Base-by-base conservation (phyloP, 2,113 vertebrate species). In the Lepisosteus oculatus region DNA sequence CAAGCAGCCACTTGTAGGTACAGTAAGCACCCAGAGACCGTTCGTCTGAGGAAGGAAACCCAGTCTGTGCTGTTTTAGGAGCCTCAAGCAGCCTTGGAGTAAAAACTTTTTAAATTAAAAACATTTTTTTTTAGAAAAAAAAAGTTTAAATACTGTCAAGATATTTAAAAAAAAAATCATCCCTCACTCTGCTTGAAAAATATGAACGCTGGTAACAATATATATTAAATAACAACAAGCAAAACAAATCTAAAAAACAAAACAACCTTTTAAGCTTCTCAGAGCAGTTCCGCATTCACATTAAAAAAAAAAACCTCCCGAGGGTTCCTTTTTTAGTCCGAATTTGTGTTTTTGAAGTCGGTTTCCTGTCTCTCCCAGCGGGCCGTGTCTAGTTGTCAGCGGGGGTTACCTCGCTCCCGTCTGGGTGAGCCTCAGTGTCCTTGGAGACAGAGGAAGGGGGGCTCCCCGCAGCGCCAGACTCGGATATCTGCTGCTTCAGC, bases 401-500 rank as follows among this genome's bases (percentile, higher is more conserved):
- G 63, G 77, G 67, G 41, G 44, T 73, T 67, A 61, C 63, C 80
- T 29, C 75, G 76, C 82, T 80, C 77, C 81, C 74, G 15, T 83
- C 62, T 84, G 83, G 75, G 84, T 85, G n/a, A 69, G 83, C n/a
- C 65, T 84, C 83, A 70, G 85, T 85, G 67, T 89, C 84, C 77
- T 86, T 89, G 3, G 80, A 79, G 61, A 85, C 81, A 78, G 79
- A 78, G 78, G 76, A 69, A 45, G 14, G 65, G 51, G 41, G 47
- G 73, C 81, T 78, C 78, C 83, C 86, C 78, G 81, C 76, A 4
- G 75, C 54, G 74, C 78, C 73, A 57, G 85, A 84, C 82, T 81
- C 84, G 68, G 69, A 85, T 85, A 99, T 97, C 91, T 99, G 97
- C 71, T 95, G 91, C 85, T 95, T 95, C 78, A 98, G 85, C 63